Conservation (phyloP, 2,113 vertebrate genomes). For the Mus musculus region DNA sequence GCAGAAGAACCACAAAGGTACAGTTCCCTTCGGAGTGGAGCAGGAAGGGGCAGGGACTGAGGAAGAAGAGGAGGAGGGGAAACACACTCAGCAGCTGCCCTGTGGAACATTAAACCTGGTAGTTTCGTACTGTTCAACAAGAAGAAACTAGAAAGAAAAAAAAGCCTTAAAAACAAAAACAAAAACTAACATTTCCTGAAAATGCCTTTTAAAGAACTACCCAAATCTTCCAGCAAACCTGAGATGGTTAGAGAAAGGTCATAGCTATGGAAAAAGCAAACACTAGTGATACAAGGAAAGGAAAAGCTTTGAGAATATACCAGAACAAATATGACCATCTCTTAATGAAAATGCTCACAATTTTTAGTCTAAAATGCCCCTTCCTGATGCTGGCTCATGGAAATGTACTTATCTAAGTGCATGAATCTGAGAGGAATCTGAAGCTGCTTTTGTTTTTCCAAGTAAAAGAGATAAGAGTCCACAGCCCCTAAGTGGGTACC, state of each 20-base stretch:
- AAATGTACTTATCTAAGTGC: neutral
- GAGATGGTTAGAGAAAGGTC: neutral
- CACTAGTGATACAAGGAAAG: neutral
- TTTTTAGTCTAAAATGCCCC: neutral
- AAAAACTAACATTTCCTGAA: conserved; percentile 41
- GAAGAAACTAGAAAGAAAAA: neutral
- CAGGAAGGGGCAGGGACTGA: neutral
- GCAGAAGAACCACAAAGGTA: conserved; percentile 87
- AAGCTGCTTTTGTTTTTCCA: conserved; percentile 28
- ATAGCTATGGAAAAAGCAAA: conserved; percentile 3
- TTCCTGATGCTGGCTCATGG: neutral
- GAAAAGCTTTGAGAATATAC: neutral
- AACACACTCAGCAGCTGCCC: conserved; percentile 84
- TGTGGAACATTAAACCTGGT: conserved; percentile 61
- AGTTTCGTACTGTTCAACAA: conserved; percentile 62
- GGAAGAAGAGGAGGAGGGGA: conserved; percentile 72
- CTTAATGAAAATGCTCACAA: conserved; percentile 26
- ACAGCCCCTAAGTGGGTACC: neutral
- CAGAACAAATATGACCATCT: neutral
- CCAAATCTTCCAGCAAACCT: conserved; percentile 17
- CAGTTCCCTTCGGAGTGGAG: conserved; percentile 79
- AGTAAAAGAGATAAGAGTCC: neutral
- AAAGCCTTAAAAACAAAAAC: neutral
- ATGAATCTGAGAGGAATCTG: neutral
- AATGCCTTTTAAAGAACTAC: conserved; percentile 33